phyloP scores from a whole-genome alignment of 2,888 invertebrate genomes.

The Sesia bembeciformis region DNA sequence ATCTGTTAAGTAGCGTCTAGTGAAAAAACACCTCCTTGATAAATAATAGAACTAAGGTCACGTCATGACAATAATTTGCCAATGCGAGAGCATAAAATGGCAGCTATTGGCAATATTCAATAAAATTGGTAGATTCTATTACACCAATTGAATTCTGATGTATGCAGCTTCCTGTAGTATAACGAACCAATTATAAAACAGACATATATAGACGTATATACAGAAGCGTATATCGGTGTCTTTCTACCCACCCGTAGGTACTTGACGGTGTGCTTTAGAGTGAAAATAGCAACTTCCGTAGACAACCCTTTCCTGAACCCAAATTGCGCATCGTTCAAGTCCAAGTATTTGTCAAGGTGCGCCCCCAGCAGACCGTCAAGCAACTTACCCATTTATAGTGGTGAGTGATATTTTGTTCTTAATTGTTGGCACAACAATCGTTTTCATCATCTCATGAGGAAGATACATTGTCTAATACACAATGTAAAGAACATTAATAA shows the following conservation, averaged over 20 bases:
- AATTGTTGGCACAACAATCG: not conserved
- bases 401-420: not conserved
- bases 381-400: not conserved
- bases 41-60: too few relatives aligned
- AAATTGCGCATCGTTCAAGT: not conserved
- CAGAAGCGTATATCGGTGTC: not conserved
- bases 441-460: not conserved
- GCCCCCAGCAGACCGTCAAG: not conserved
- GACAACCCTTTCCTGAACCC: not conserved
- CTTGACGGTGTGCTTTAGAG: not conserved
- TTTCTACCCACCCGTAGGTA: not conserved
- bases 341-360: not conserved
- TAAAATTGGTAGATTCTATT: too few relatives aligned
- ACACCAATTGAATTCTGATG: too few relatives aligned
- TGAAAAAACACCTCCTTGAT: too few relatives aligned
- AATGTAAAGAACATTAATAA: not conserved
- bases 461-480: not conserved
- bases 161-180: too few relatives aligned
- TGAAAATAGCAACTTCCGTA: not conserved
- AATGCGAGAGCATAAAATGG: too few relatives aligned
- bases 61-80: too few relatives aligned
- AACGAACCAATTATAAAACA: too few relatives aligned
- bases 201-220: too few relatives aligned
- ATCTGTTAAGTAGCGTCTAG: too few relatives aligned
- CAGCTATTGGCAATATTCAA: too few relatives aligned